Evolutionary conservation across 2,888 invertebrate genomes (phyloP).

Genomic region (Rhorus exstirpatorius): DNA sequence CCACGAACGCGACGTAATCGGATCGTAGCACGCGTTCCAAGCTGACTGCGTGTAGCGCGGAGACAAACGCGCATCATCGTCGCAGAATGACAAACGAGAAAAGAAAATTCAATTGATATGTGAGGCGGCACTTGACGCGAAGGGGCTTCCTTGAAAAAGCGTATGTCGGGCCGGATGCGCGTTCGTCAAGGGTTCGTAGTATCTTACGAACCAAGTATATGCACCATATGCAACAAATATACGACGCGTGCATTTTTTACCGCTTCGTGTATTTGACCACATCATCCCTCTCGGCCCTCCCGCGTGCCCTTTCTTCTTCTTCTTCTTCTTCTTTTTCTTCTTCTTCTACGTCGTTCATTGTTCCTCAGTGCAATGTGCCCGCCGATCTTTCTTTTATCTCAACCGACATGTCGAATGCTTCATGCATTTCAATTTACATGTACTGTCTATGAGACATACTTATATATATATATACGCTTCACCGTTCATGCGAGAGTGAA

Average conservation of each 20-base stretch:
- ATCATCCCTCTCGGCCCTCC: too few species aligned
- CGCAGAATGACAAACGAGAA: slow-evolving; percentile 70
- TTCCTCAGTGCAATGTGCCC: slow-evolving; percentile 59
- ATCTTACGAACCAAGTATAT: slow-evolving; percentile 35
- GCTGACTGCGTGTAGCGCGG: neutral
- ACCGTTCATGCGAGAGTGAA: slow-evolving; percentile 23
- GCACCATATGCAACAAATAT: slow-evolving; percentile 3
- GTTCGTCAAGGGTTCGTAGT: slow-evolving; percentile 74
- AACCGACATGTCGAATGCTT: slow-evolving; percentile 84
- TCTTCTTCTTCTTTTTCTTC: neutral
- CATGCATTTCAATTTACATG: slow-evolving; percentile 82
- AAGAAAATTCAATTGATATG: slow-evolving; percentile 83
- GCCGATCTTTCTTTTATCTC: slow-evolving; percentile 81
- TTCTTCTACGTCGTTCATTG: slow-evolving; percentile 53
- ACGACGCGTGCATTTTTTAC: slow-evolving; percentile 27
- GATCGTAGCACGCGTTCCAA: slow-evolving; percentile 3
- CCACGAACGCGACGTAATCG: slow-evolving; percentile 12
- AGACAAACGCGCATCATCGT: slow-evolving; percentile 29
- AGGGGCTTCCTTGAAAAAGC: slow-evolving; percentile 82
- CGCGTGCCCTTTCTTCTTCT: too few species aligned
- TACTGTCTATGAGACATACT: too few species aligned
- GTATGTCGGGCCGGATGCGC: slow-evolving; percentile 81
- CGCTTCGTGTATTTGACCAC: slow-evolving; percentile 24
- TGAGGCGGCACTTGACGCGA: slow-evolving; percentile 76
- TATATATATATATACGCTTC: slow-evolving; percentile 42